Evolutionary conservation across 37 sponge, comb jelly and placozoan genomes (phyloP), one percentile per base, ranked within the genome.

Genomic region (Ianthella basta): DNA sequence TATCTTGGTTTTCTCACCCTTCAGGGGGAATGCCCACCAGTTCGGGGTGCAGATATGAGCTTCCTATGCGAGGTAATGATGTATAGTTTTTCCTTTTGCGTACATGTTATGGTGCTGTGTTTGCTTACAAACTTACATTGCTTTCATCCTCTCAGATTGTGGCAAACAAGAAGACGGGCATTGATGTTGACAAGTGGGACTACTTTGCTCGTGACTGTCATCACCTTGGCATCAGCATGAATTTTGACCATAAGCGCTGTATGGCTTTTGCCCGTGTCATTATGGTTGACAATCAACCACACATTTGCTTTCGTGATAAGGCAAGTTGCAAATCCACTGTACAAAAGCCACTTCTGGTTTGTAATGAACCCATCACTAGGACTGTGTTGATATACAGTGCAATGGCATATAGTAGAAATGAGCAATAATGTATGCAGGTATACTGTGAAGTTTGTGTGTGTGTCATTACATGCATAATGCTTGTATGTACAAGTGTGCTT

Each of bases 161-260:
- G 33, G 94, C 97, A 27, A 99, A 99, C 80, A 95, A 99, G 85
- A 79, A 83, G 79, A 99, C 84, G 72, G 97, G 97, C 0, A 85
- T 97, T 65, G 99, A 99, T 81, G 99, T 99, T 39, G 99, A 99
- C 80, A 99, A 99, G 85, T 99, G 98, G 94, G 99, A 99, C 84
- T 99, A 98, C 85, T 92, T 98, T 88, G 87, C 96, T 4, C 60
- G 99, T 44, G 99, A 98, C 69, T 94, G 95, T 50, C 89, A 98
- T 59, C 84, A 88, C 55, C 85, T 98, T 32, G 97, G 97, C 0
- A 91, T 98, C 14, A 84, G 91, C 25, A 92, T 82, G 59, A 96
- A 82, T 60, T 96, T 98, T 83, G 99, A 98, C 67, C 60, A 84
- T 72, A 56, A 66, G 55, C 68, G 97, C 19, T 89, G 68, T 67